Base-by-base conservation (phyloP, 1,140 invertebrate species). In the Leptopilina boulardi region DNA sequence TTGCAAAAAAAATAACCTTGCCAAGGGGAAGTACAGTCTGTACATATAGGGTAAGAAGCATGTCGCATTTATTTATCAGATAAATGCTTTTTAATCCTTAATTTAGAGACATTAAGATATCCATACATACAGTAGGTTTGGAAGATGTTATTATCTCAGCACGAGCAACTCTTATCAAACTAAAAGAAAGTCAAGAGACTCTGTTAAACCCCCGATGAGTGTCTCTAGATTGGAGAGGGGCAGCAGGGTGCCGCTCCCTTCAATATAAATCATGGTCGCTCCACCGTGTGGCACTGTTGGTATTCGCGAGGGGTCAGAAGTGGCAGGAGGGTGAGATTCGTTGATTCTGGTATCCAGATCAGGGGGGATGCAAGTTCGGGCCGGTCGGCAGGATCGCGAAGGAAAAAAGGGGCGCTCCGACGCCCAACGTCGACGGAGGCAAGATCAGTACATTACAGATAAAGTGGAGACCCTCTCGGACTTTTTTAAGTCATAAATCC, bases 361-460 rank as follows among this genome's bases (percentile, higher is more conserved):
- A 74, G 47, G 74, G 84, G 83, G 80, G 74, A 80, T 71, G 74
- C 76, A 56, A 77, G 73, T 80, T 78, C 75, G 79, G 80, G 82
- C 75, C 79, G 80, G 81, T 83, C 78, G 76, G 77, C 79, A 80
- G 82, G 77, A 74, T 81, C 73, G 23, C 73, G 54, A 66, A 51
- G 54, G 73, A 21, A 82, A 79, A 75, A 77, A 76, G 80, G 80
- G 83, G 79, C 59, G 79, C 77, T 75, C 47, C 56, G 71, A 73
- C 77, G 56, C 79, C 44, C 75, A 76, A 70, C 79, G 76, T 82
- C 89, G 87, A 87, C 85, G 84, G 88, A 86, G 86, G 88, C 86
- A 86, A 89, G 89, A 91, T 91, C 90, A 89, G 89, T 91, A 90
- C 90, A 90, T 90, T 90, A 90, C 90, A 90, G 90, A 90, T 90